Percentiles rank a stretch among this genome's conserved stretches.
These are phyloP conservation scores for Orchestia grillus DNA, from an alignment of 1,140 invertebrate species.

Conservation along the genomic window DNA sequence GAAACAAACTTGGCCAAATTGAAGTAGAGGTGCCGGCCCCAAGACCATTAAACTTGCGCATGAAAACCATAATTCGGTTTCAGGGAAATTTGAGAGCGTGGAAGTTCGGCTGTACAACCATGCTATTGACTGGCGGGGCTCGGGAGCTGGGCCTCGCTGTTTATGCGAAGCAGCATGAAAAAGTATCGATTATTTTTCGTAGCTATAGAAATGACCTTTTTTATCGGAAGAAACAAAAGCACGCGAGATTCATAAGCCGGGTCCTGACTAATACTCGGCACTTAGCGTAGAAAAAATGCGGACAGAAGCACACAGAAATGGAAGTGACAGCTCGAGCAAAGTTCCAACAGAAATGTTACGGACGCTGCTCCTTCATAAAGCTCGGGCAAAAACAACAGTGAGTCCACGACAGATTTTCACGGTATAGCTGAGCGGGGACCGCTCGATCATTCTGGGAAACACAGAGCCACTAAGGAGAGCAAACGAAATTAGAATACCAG, in stretches of 20 bases:
- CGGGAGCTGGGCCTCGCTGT: not conserved
- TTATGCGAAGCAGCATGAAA: not conserved
- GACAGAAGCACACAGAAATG: not conserved
- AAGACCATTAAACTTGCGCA: not conserved
- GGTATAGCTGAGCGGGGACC: not conserved
- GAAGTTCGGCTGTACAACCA: not conserved
- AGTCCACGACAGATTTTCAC: not conserved
- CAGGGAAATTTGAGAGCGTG: not conserved
- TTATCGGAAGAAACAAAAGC: not conserved
- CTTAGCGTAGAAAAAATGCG: not conserved
- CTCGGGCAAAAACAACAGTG: not conserved
- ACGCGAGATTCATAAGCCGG: not conserved
- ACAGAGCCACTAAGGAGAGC: too few species aligned
- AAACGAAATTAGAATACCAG: too few species aligned
- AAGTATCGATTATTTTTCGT: not conserved
- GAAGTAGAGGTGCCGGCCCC: not conserved
- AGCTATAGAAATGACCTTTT: not conserved
- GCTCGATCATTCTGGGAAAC: too few species aligned
- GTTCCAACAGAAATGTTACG: not conserved
- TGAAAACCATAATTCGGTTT: constrained; percentile 1
- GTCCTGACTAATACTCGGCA: not conserved
- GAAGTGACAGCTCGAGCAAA: not conserved
- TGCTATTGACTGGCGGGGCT: not conserved
- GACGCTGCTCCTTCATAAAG: not conserved
- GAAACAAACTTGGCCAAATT: constrained; percentile 14